Evolutionary conservation across 2,113 vertebrate genomes (phyloP).

Genomic region (Odocoileus virginianus): DNA sequence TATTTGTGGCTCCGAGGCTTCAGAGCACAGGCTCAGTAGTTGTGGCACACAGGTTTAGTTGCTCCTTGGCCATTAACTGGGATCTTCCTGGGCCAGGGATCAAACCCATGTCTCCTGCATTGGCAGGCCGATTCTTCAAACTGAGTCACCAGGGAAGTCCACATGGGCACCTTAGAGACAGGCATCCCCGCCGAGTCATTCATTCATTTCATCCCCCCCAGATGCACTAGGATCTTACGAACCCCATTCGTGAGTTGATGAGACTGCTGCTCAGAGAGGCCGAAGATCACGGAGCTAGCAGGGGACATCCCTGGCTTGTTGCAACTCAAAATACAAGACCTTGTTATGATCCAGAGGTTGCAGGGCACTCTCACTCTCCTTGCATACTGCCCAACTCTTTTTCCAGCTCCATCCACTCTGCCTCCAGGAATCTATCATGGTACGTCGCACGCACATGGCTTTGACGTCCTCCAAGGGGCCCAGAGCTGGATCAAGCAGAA

Average conservation of each 20-base stretch:
- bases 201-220: neutral
- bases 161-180: neutral
- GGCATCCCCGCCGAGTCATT: neutral
- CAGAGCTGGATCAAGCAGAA: accelerated
- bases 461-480: neutral
- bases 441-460: accelerated
- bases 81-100: neutral
- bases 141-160: neutral
- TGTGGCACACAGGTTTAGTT: neutral
- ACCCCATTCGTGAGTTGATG: neutral
- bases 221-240: accelerated
- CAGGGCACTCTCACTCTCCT: neutral
- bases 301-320: neutral
- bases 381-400: accelerated
- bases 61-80: neutral
- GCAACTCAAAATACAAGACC: neutral
- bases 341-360: neutral
- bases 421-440: accelerated
- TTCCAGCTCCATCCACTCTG: neutral
- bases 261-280: neutral
- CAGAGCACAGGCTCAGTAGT: neutral
- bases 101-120: neutral
- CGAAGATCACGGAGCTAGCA: neutral
- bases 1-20: neutral
- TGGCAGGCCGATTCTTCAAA: neutral